phyloP scores from a whole-genome alignment of 1,140 invertebrate genomes.

The Calephelis virginiensis region DNA sequence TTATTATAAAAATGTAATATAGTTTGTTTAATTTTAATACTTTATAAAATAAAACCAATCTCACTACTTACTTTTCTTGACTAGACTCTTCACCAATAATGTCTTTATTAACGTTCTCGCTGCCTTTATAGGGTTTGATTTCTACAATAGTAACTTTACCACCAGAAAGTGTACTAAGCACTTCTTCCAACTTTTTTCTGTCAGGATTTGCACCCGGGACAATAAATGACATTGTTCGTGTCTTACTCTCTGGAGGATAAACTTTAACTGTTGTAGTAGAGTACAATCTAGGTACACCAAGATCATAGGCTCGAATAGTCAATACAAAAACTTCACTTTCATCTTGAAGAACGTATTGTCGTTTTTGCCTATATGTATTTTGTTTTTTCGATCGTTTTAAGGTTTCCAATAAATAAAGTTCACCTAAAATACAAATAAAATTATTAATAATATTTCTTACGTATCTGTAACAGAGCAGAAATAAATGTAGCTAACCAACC shows the following conservation, averaged over 20 bases:
- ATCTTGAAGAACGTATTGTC: conserved; percentile 62
- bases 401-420: conserved; percentile 74
- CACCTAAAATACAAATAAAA: conserved; percentile 52
- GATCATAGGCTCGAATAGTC: conserved; percentile 87
- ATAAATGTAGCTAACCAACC: conserved; percentile 71
- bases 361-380: conserved; percentile 69
- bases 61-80: conserved; percentile 65
- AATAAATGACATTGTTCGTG: conserved; percentile 87
- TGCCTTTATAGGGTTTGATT: conserved; percentile 83
- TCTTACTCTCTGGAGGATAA: conserved; percentile 83
- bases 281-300: conserved; percentile 86
- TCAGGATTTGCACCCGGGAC: conserved; percentile 86
- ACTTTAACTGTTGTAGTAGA: conserved; percentile 83
- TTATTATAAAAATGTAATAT: too few relatives aligned
- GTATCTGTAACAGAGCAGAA: too few relatives aligned
- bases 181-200: conserved; percentile 84
- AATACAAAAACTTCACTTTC: conserved; percentile 81
- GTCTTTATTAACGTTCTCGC: conserved; percentile 71
- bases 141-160: conserved; percentile 86
- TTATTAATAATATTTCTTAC: background rate
- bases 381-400: conserved; percentile 75
- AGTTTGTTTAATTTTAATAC: too few relatives aligned
- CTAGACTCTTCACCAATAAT: conserved; percentile 63
- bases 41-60: background rate
- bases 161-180: conserved; percentile 86